Conservation (phyloP, 2,888 invertebrate species). For the Sminthurinus aureus region DNA sequence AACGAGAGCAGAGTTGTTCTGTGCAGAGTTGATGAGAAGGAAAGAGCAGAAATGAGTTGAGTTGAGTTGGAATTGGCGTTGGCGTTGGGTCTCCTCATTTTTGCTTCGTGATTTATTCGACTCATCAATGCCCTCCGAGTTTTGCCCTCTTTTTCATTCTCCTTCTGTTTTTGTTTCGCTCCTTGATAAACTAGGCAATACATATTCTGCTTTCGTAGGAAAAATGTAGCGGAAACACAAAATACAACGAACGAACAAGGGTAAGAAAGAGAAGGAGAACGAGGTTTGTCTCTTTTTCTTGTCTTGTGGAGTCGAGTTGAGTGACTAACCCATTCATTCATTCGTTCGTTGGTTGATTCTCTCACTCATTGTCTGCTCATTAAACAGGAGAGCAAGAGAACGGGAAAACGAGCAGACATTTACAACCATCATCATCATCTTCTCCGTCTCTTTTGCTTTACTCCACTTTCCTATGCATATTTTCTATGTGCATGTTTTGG, state of each 20-base stretch:
- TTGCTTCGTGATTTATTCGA: neutral
- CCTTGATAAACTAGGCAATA: too few relatives aligned
- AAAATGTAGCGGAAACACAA: too few relatives aligned
- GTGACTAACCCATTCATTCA: slow-evolving; percentile 28
- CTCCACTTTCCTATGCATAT: neutral
- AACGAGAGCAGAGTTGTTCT: too few relatives aligned
- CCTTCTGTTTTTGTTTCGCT: too few relatives aligned
- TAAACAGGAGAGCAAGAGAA: slow-evolving; percentile 15
- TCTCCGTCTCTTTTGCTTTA: neutral
- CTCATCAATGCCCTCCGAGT: neutral
- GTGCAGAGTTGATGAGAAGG: too few relatives aligned
- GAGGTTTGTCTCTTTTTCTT: neutral
- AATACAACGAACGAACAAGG: neutral
- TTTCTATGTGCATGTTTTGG: neutral
- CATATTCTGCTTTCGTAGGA: too few relatives aligned
- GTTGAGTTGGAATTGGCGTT: neutral
- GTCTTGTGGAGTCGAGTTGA: neutral
- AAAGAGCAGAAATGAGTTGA: too few relatives aligned
- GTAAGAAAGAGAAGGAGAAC: neutral
- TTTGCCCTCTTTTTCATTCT: too few relatives aligned
- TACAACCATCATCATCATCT: neutral
- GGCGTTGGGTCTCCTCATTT: neutral
- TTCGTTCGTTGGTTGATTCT: too few relatives aligned
- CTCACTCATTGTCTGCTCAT: slow-evolving; percentile 39
- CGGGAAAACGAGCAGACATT: neutral